Evolutionary conservation across 2,888 invertebrate species (phyloP), one percentile per base, ranked within the genome.

Genomic region (Lepidocyrtinus sp.): DNA sequence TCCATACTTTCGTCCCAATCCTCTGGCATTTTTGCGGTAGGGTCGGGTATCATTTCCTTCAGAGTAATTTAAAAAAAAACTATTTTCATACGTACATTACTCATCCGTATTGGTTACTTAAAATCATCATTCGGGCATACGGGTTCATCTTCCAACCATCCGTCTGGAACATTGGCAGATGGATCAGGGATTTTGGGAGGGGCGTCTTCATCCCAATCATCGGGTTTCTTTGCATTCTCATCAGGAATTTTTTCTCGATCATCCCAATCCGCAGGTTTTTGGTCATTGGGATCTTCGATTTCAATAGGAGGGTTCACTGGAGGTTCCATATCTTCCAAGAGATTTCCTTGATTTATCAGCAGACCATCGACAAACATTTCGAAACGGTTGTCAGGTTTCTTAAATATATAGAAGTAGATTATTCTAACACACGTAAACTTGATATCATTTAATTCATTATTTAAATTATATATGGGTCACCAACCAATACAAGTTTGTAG

Each of bases 1-100:
- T 99, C 99, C 94, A 99, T 99, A 85, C 98, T 98, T 19, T 94
- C 92, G 89, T 99, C 99, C 92, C 99, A 99, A 89, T 99, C 99
- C 0, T 91, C 92, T 0, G 99, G 99, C 89, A 96, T 96, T 73
- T 90, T 90, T 0, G 98, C 96, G 64, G 92, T 92, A 0, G 96
- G 94, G 90, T 99, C 98, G 0, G 96, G 92, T 74, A 91, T 88
- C 83, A 84, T 86, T 74, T 85, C 85, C 84, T 84, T 12, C 25
- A 71, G n/a, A n/a, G n/a, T 26, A 22, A 62, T 21, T 19, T 26
- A 26, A 71, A 7, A 22, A 36, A 25, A n/a, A 64, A 59, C 21
- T 15, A 36, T n/a, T n/a, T n/a, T n/a, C n/a, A n/a, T n/a, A 15
- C 9, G 9, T 12, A 17, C 62, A 61, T 15, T 17, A 17, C 17